Base-by-base conservation (phyloP, 2,888 invertebrate species). In the Hydriomena furcata region DNA sequence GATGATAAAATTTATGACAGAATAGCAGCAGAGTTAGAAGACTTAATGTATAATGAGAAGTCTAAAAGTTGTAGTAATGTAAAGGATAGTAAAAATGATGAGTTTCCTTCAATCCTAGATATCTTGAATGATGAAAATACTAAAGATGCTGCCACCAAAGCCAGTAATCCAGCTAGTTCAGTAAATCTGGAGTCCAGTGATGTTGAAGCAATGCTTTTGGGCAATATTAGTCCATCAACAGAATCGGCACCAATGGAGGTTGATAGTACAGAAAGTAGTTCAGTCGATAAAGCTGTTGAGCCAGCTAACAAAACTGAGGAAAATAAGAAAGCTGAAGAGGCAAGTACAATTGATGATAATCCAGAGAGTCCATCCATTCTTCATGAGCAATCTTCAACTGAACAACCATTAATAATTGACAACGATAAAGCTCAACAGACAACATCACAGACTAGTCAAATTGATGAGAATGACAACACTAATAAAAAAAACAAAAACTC, bases 91-190 rank as follows among this genome's bases (percentile, higher is more conserved):
- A 75, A 75, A 63, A 69, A 69, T 35, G 89, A 90, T 68, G 90
- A 90, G 30, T 91, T 88, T 59, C 90, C 90, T 36, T 90, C 90
- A n/a, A 90, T 91, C 52, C 82, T 90, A 83, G 90, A 91, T 47
- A 88, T 90, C 51, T 70, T 90, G n/a, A 89, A 73, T 64, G n/a
- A n/a, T n/a, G 71, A 79, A 49, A 82, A 79, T 59, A 63, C 73
- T 49, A 78, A 71, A 68, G 68, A 61, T 8, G 12, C 10, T 37
- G 44, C 38, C 23, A 68, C 56, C 51, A 73, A 72, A 59, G 32
- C 63, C 38, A 68, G 43, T 58, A 73, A 77, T 51, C 73, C 79
- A 68, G 76, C 61, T 60, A 71, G 41, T 62, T 58, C 73, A 28
- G 58, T 71, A 27, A 82, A 72, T 60, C 65, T 87, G 57, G 84